Conservation (phyloP, 1,140 invertebrate genomes). For the Eurosta solidaginis region DNA sequence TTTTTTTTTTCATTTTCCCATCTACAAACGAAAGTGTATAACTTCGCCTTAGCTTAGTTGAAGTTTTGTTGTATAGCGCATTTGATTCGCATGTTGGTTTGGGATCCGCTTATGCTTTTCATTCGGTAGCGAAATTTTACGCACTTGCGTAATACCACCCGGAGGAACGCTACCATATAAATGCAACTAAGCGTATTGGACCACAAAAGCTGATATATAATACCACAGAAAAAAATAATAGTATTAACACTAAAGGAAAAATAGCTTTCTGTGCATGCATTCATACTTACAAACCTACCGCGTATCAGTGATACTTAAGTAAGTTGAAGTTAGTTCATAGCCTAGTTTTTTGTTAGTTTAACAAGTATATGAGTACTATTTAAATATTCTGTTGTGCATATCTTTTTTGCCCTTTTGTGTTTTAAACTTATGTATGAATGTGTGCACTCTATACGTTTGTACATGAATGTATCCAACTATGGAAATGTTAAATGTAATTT, state of each 20-base stretch:
- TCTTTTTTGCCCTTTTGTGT: too few species aligned
- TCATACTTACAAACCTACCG: neutral
- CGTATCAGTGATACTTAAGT: neutral
- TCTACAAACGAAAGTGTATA: too few species aligned
- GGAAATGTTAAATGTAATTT: too few species aligned
- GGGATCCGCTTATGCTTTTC: neutral
- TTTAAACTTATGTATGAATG: too few species aligned
- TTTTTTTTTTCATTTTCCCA: neutral
- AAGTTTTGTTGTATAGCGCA: neutral
- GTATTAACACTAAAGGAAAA: neutral
- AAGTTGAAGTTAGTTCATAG: neutral
- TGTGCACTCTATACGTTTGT: too few species aligned
- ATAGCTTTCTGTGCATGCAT: neutral
- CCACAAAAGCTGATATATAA: conserved; percentile 1
- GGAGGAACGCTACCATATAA: neutral
- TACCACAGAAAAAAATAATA: neutral
- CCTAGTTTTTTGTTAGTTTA: neutral
- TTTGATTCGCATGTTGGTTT: neutral
- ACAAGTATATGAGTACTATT: too few species aligned
- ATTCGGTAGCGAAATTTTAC: neutral
- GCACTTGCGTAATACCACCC: conserved; percentile 3
- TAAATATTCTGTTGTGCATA: too few species aligned
- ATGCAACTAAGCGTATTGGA: conserved; percentile 6
- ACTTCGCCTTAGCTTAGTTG: neutral
- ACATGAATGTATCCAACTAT: too few species aligned